A percentile compares a stretch with the other conserved stretches of the same genome.
Evolutionary conservation across 1,140 invertebrate genomes (phyloP).

Genomic region (Panonychus citri): DNA sequence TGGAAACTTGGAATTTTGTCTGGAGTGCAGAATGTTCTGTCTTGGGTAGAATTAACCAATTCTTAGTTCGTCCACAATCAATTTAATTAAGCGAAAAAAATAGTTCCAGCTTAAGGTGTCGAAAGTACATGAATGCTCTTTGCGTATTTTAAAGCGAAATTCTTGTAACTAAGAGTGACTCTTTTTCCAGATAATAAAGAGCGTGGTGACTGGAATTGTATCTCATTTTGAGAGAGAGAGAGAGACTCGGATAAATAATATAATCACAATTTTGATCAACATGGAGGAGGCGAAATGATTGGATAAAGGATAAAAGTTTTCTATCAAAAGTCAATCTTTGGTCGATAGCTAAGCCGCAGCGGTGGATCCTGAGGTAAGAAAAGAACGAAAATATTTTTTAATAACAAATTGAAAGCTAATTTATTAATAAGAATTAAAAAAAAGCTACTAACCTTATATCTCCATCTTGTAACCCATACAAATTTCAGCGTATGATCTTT

Average conservation of each 20-base stretch:
- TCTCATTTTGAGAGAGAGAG: slow-evolving; percentile 15
- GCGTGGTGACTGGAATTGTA: too few species aligned
- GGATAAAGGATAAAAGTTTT: too few species aligned
- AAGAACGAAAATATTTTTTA: neutral
- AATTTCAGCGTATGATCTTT: slow-evolving; percentile 98
- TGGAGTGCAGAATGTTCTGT: too few species aligned
- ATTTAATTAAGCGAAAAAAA: too few species aligned
- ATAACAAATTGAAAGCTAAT: neutral
- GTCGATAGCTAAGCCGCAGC: slow-evolving; percentile 14
- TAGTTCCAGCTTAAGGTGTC: too few species aligned
- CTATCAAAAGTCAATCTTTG: slow-evolving; percentile 6
- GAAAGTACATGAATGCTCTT: too few species aligned
- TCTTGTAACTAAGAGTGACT: too few species aligned
- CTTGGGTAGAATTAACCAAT: too few species aligned
- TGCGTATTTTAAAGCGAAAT: too few species aligned
- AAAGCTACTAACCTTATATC: slow-evolving; percentile 41
- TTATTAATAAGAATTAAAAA: neutral
- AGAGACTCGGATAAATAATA: neutral
- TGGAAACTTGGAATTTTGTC: too few species aligned
- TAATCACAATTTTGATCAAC: neutral
- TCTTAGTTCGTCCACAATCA: too few species aligned
- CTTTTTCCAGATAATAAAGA: too few species aligned
- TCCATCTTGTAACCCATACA: slow-evolving; percentile 89
- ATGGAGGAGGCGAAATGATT: neutral
- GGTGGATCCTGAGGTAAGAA: slow-evolving; percentile 14